Conservation (phyloP, 2,888 invertebrate genomes). For the Orthosia cruda region DNA sequence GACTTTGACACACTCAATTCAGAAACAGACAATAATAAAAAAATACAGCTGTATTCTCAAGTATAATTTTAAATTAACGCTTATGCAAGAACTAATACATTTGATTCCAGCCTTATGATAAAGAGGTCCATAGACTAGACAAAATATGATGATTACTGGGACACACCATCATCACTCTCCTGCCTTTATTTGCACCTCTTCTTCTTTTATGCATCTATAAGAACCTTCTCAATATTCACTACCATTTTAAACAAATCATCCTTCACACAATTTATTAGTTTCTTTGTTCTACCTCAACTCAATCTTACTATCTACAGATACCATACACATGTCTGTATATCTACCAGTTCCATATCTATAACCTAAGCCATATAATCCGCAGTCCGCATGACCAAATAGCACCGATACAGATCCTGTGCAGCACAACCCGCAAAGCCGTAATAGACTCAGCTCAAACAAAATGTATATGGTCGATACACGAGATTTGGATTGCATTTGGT, state of each 20-base stretch:
- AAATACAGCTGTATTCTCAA: too few relatives aligned
- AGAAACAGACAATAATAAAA: too few relatives aligned
- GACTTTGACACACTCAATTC: too few relatives aligned
- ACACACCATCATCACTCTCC: background rate
- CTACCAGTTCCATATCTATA: background rate
- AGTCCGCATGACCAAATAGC: constrained; percentile 8
- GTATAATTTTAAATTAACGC: too few relatives aligned
- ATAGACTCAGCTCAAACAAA: constrained; percentile 23
- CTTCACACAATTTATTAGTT: background rate
- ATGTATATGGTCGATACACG: constrained; percentile 10
- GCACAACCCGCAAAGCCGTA: constrained; percentile 16
- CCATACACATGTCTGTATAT: background rate
- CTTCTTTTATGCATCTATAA: background rate
- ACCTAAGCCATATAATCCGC: constrained; percentile 10
- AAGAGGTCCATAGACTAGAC: too few relatives aligned
- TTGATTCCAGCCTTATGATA: too few relatives aligned
- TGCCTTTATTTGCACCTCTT: background rate
- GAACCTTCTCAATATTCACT: background rate
- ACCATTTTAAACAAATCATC: background rate
- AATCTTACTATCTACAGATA: background rate
- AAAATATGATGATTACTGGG: too few relatives aligned
- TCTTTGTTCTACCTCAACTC: background rate
- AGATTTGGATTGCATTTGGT: constrained; percentile 18
- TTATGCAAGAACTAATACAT: too few relatives aligned
- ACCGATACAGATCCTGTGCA: constrained; percentile 4